phyloP scores from a whole-genome alignment of 35 echinoderm and acorn worm species.

The Anneissia japonica region DNA sequence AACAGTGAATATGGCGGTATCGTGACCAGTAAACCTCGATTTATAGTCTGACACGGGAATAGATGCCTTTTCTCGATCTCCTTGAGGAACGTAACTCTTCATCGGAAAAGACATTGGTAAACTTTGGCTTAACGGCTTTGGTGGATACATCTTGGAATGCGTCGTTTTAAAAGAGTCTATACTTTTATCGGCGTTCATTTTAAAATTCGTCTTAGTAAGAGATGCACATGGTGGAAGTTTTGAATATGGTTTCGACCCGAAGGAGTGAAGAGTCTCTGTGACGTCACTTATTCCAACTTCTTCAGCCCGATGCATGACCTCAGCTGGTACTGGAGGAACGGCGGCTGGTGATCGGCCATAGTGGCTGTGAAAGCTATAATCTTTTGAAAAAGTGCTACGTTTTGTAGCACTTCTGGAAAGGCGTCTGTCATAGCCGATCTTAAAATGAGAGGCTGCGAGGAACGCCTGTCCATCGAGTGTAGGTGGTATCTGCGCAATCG shows the following conservation, averaged over 20 bases:
- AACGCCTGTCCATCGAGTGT: slow-evolving; percentile 51
- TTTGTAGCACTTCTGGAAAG: slow-evolving; percentile 75
- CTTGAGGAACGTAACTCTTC: slow-evolving; percentile 90
- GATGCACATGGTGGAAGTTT: slow-evolving; percentile 65
- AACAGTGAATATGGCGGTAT: slow-evolving; percentile 56
- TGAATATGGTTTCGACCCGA: slow-evolving; percentile 38
- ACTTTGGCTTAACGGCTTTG: slow-evolving; percentile 43
- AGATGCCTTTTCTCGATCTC: slow-evolving; percentile 75
- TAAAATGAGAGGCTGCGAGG: slow-evolving; percentile 61
- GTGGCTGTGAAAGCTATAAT: slow-evolving; percentile 44
- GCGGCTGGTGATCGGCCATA: slow-evolving; percentile 42
- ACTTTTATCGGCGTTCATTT: slow-evolving; percentile 75
- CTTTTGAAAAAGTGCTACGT: slow-evolving; percentile 81
- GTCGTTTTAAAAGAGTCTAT: slow-evolving; percentile 88
- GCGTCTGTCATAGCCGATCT: slow-evolving; percentile 68
- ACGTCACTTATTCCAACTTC: slow-evolving; percentile 15
- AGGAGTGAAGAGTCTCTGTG: slow-evolving; percentile 64
- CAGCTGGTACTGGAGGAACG: slow-evolving; percentile 71
- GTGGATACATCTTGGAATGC: slow-evolving; percentile 42
- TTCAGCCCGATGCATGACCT: slow-evolving; percentile 78
- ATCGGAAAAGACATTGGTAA: slow-evolving; percentile 72
- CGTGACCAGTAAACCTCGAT: slow-evolving; percentile 68
- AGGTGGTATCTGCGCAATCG: slow-evolving; percentile 49
- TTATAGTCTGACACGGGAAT: slow-evolving; percentile 85
- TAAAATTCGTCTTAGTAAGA: slow-evolving; percentile 90